Conservation (phyloP, 2,113 vertebrate genomes). For the Struthio camelus region DNA sequence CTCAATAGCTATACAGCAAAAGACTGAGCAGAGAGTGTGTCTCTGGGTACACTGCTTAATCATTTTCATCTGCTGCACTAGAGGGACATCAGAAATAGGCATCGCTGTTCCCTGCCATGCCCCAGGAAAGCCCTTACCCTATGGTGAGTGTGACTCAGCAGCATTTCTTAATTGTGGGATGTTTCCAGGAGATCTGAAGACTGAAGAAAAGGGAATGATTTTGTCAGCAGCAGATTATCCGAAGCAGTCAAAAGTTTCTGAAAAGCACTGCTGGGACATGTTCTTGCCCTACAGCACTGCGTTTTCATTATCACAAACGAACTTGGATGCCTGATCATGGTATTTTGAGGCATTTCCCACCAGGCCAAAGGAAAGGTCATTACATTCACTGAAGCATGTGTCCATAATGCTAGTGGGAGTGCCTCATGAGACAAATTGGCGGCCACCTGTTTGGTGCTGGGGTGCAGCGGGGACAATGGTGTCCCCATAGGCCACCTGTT, state of each 20-base stretch:
- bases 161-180: constrained; percentile 32
- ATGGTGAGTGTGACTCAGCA: constrained; percentile 35
- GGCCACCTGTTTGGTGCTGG: rapidly evolving
- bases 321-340: not conserved
- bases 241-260: constrained; percentile 53
- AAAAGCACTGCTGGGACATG: constrained; percentile 49
- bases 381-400: rapidly evolving
- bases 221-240: constrained; percentile 61
- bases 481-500: too few species aligned
- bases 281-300: constrained; percentile 25
- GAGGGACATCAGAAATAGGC: constrained; percentile 3
- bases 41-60: not conserved
- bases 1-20: not conserved
- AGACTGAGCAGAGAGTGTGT: constrained; percentile 29
- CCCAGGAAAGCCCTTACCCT: constrained; percentile 8
- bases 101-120: not conserved
- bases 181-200: constrained; percentile 27
- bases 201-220: not conserved
- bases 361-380: not conserved
- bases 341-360: not conserved
- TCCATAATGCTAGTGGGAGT: not conserved
- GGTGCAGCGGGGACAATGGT: too few species aligned
- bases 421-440: rapidly evolving
- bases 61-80: constrained; percentile 10
- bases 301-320: constrained; percentile 49